Base-by-base conservation (phyloP, 1,140 invertebrate genomes). In the Atta colombica region DNA sequence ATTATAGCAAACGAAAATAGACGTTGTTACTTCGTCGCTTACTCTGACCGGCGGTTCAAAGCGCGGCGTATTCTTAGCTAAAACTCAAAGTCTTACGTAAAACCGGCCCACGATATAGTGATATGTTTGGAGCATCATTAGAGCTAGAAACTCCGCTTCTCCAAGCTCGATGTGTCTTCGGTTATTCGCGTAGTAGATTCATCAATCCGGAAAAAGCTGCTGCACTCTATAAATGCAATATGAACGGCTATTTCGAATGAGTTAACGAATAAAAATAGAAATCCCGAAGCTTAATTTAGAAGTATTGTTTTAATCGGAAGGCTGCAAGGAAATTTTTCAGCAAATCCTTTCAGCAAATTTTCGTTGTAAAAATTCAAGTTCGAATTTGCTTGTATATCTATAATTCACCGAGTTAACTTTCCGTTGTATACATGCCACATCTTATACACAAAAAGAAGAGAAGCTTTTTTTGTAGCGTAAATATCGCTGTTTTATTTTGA, bases 71-170 rank as follows among this genome's bases (percentile, higher is more conserved):
- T 92, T 92, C 89, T 91, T 91, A 91, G 85, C 66, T 55, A 81
- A 92, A 89, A 89, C 71, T 86, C 91, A 68, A 87, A 88, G 66
- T 78, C 89, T 92, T 92, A 92, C 87, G 87, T 92, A 92, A 92
- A 91, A 87, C 58, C 66, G 58, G 65, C 14, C 14, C 39, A 49
- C 61, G 55, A 6, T 60, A 74, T 84, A 91, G 72, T 82, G 61
- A 80, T 81, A 80, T 81, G 63, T 77, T 21, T 60, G 82, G 61
- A 71, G 61, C 84, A 58, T 90, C 75, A 85, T 88, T 90, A 82
- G 58, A 12, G 58, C 49, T 31, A 35, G 60, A 53, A 45, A 77
- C 21, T 45, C 8, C 39, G 6, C 53, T 84, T 81, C n/a, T 89
- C 77, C 58, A 39, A 28, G 53, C 28, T 21, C 63, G 28, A 60